Evolutionary conservation across 2,888 invertebrate genomes (phyloP).

Genomic region (Cheiracanthium punctorium): DNA sequence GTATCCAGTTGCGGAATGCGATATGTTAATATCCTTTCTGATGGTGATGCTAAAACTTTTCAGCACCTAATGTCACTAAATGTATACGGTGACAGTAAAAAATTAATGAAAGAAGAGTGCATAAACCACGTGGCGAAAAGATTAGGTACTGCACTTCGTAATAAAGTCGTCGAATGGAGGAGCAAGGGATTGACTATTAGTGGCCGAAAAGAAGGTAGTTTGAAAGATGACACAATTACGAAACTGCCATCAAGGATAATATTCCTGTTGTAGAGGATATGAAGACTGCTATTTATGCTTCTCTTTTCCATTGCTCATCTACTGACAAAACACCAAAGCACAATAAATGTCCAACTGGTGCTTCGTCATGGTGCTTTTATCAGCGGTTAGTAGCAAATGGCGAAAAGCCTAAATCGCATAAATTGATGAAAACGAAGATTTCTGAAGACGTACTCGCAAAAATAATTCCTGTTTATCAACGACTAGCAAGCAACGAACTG

Average conservation of each 20-base stretch:
- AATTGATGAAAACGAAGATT: neutral
- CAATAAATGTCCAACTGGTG: too few species aligned
- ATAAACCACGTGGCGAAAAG: constrained; percentile 11
- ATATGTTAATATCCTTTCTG: neutral
- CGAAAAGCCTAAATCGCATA: neutral
- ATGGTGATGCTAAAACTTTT: constrained; percentile 9
- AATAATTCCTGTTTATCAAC: neutral
- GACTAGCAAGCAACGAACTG: neutral
- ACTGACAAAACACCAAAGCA: neutral
- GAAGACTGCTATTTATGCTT: neutral
- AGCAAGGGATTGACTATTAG: neutral
- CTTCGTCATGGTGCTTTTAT: neutral
- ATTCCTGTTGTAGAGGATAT: neutral
- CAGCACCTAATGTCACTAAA: neutral
- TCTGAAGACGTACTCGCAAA: neutral
- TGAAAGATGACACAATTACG: neutral
- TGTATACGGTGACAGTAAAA: neutral
- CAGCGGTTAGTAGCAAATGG: neutral
- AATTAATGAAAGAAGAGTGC: constrained; percentile 9
- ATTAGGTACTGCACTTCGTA: neutral
- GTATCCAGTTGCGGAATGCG: neutral
- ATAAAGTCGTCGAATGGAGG: constrained; percentile 3
- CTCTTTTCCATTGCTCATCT: neutral
- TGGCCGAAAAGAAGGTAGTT: neutral
- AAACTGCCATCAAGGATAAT: neutral